Evolutionary conservation across 2,888 invertebrate genomes (phyloP), one percentile per base, ranked within the genome.

Genomic region (Lasius fuliginosus): DNA sequence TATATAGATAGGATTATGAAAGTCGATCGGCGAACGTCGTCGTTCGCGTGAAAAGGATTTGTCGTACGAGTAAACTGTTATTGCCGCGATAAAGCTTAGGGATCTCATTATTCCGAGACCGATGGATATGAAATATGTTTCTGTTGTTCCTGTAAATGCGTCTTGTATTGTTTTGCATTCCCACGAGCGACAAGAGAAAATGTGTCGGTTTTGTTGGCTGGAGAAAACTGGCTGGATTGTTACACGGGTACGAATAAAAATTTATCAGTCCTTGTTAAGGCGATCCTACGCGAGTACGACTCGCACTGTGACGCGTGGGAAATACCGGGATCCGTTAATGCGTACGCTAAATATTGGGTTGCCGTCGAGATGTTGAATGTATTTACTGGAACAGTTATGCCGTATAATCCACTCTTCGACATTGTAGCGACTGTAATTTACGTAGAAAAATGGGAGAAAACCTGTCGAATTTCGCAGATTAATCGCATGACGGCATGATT

Each of bases 241-340:
- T 71, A 71, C 68, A 60, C 67, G 68, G 56, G 68, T 71, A 42
- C 60, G 64, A 81, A 67, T 81, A 71, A 82, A 81, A 88, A 86
- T 89, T 88, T 85, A 89, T 89, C 85, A 71, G 27, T 62, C 79
- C 86, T 86, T 68, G 84, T 89, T 88, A 81, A 53, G 88, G 79
- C 64, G 68, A 76, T 82, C 27, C 64, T 64, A 23, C 46, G 79
- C 56, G 40, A 53, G 53, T 68, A 15, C 46, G 23, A 30, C 42
- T 60, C 56, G 68, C 65, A 6, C 3, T 58, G 23, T 23, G 18
- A 27, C 40, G 49, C 87, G 87, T 89, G 89, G 73, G 86, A 89
- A 89, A 77, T 12, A 69, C 65, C 49, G 64, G 64, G 36, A 15
- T 65, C 56, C 67, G 76, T 68, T 67, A 83, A 77, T 76, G 27